Conservation (phyloP, 2,797 vertebrate species). For the Acipenser ruthenus region DNA sequence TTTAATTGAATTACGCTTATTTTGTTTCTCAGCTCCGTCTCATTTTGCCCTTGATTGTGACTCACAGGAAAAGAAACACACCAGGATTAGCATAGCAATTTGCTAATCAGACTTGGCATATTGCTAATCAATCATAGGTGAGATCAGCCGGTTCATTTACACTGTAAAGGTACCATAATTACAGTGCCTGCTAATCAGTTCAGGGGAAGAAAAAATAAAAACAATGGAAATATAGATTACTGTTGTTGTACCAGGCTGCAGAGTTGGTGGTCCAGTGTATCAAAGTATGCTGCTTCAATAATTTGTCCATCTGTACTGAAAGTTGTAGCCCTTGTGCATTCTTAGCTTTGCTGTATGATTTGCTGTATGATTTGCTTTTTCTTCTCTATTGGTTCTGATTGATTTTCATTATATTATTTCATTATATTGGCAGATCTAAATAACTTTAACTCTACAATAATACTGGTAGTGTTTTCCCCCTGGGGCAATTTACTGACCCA, state of each 20-base stretch:
- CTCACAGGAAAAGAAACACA: slow-evolving; percentile 19
- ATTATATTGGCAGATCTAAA: no score
- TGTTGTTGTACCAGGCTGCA: slow-evolving; percentile 38
- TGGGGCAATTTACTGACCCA: no score
- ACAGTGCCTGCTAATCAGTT: slow-evolving; percentile 42
- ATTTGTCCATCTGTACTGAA: slow-evolving; percentile 39
- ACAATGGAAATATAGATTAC: slow-evolving; percentile 48
- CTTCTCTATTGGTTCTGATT: no score
- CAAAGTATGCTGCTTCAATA: slow-evolving; percentile 25
- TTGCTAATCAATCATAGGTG: slow-evolving; percentile 25
- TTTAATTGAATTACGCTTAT: slow-evolving; percentile 12
- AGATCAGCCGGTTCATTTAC: slow-evolving; percentile 28
- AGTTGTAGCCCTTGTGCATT: no score
- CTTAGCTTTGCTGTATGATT: no score
- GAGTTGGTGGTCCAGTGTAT: slow-evolving; percentile 40
- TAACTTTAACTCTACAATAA: no score
- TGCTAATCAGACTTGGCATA: slow-evolving; percentile 28
- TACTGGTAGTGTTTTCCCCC: no score
- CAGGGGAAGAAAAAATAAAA: slow-evolving; percentile 50
- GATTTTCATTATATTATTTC: no score
- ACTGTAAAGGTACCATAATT: slow-evolving; percentile 28
- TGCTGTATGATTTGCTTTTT: no score
- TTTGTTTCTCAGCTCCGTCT: not conserved
- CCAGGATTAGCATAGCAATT: slow-evolving; percentile 19
- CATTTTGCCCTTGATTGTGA: slow-evolving; percentile 18